Conservation (phyloP, 2,113 vertebrate species). For the Myrmecobius fasciatus region DNA sequence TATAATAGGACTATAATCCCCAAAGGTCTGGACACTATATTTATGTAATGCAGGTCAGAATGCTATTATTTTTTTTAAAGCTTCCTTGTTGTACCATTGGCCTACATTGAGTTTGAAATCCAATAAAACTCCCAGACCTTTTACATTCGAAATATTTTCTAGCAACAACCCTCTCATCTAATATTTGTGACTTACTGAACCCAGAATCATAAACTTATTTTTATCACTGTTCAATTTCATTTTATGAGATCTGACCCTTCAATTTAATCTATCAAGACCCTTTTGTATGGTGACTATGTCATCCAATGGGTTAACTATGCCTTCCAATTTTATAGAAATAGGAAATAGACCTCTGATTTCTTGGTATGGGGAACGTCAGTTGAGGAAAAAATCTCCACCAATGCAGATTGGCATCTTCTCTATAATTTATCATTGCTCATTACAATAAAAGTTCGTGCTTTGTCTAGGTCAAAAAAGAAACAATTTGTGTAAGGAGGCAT, state of each 20-base stretch:
- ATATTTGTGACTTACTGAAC: not conserved
- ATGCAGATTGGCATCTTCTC: not conserved
- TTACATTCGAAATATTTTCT: not conserved
- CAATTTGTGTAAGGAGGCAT: not conserved
- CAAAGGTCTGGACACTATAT: not conserved
- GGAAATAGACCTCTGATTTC: not conserved
- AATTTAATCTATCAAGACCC: not conserved
- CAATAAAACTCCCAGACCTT: not conserved
- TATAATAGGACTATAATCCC: not conserved
- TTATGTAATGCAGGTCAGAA: not conserved
- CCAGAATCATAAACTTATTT: not conserved
- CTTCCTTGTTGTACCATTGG: not conserved
- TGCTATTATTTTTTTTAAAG: not conserved
- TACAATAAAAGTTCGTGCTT: not conserved
- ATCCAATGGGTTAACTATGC: not conserved
- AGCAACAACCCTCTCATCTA: not conserved
- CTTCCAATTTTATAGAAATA: not conserved
- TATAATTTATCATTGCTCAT: not conserved
- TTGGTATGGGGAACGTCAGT: not conserved
- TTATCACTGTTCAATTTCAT: not conserved
- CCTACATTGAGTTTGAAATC: not conserved
- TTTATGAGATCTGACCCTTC: not conserved
- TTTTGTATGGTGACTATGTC: not conserved
- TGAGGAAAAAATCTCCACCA: not conserved
- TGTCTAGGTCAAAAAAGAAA: not conserved